Evolutionary conservation across 2,888 invertebrate genomes (phyloP), one percentile per base, ranked within the genome.

Genomic region (Sipunculus nudus): DNA sequence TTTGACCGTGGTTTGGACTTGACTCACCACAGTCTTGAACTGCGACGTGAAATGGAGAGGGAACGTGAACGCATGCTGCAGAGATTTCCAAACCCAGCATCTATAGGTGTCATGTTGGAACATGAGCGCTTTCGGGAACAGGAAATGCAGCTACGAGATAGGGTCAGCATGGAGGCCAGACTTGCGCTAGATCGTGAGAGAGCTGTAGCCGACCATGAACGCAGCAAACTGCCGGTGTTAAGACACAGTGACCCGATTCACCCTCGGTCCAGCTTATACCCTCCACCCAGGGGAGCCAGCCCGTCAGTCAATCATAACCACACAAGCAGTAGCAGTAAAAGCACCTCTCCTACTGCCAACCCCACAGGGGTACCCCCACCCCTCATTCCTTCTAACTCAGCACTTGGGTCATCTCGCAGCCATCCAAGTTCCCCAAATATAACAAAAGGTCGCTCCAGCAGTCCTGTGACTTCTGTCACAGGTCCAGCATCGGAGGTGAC

Each of bases 71-170:
- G 53, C 16, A 31, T 52, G 48, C 28, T 57, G 28, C 43, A 50
- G 23, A 39, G 49, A 23, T 53, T 53, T 28, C 59, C 45, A 2
- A 25, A 16, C 31, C 52, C n/a, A 16, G 25, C 52, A 2, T 28
- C 48, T 38, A 45, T 46, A n/a, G 53, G 40, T 2, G 28, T 49
- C 10, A 35, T 58, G 59, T 70, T 60, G 58, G 50, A 61, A 61
- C 59, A 35, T 28, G 89, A 88, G 63, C 67, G 49, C 46, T 65
- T 46, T 61, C 67, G 31, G 10, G 67, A 49, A 53, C 66, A 31
- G 53, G 39, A 49, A 25, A 32, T 26, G 19, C 53, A 35, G 46
- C 32, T 5, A 47, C 3, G 55, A 32, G 2, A 47, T 32, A 38
- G 56, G 6, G 53, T 32, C 13, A 41, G 45, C 19, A 10, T 54